phyloP scores from a whole-genome alignment of 2,888 invertebrate species.

The Chymomyza procnemis region DNA sequence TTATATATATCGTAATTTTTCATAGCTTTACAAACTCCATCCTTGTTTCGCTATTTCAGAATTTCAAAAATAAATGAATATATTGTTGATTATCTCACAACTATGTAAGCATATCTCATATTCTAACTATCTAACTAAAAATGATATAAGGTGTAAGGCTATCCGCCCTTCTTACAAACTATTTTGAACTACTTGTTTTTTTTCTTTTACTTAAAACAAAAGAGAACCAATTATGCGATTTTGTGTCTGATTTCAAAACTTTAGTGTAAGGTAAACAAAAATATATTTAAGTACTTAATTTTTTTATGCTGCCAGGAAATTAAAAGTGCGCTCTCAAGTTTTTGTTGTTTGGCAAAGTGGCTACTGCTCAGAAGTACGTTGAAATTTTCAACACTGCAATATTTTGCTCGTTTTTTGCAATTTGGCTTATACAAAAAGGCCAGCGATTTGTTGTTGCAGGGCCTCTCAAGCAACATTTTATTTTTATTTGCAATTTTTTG shows the following conservation, averaged over 20 bases:
- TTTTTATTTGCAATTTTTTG: conserved; percentile 5
- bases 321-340: conserved; percentile 33
- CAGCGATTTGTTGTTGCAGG: background rate
- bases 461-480: background rate
- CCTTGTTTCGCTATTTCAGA: too few species aligned
- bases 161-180: conserved; percentile 10
- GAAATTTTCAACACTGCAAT: conserved; percentile 13
- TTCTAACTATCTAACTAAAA: too few species aligned
- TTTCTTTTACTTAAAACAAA: conserved; percentile 24
- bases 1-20: too few species aligned
- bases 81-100: too few species aligned
- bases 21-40: too few species aligned
- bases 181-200: conserved; percentile 12
- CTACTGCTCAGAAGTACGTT: conserved; percentile 22
- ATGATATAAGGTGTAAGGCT: too few species aligned
- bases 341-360: conserved; percentile 32
- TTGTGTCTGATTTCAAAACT: conserved; percentile 14
- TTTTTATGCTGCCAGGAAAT: conserved; percentile 14
- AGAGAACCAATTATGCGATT: conserved; percentile 43
- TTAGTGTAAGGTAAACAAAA: conserved; percentile 31
- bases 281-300: background rate
- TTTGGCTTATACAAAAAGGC: background rate
- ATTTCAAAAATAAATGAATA: too few species aligned
- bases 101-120: too few species aligned
- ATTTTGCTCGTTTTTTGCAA: conserved; percentile 20